Evolutionary conservation across 2,797 vertebrate genomes (phyloP).

Genomic region (Enoplosus armatus): DNA sequence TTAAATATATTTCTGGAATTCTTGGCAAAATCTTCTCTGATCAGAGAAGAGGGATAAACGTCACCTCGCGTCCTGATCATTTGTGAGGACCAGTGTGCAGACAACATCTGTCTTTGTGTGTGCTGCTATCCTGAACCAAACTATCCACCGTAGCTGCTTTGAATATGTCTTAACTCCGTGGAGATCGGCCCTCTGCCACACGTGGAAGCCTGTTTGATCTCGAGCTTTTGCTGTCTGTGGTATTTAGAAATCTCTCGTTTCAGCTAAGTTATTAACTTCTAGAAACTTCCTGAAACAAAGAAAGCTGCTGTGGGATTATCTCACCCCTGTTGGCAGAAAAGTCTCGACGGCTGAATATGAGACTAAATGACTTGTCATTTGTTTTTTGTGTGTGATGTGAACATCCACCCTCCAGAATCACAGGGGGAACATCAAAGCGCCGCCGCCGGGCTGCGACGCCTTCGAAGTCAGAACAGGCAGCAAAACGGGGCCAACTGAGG

Average conservation of each 20-base stretch:
- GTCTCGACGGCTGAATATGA: conserved; percentile 10
- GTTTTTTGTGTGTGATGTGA: conserved; percentile 35
- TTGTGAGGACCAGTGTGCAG: not conserved
- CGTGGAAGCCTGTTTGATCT: not conserved
- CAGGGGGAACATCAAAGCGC: conserved; percentile 44
- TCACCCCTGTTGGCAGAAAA: not conserved
- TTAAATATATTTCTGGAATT: too few species aligned
- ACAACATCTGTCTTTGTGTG: not conserved
- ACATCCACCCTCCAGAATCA: conserved; percentile 28
- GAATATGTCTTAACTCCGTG: not conserved
- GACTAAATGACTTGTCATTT: conserved; percentile 33
- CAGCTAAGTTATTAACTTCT: not conserved
- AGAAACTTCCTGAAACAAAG: conserved; percentile 9
- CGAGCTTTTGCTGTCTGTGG: not conserved
- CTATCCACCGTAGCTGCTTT: not conserved
- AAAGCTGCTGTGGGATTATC: conserved; percentile 25
- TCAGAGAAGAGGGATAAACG: not conserved
- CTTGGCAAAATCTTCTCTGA: not conserved
- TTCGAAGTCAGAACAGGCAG: conserved; percentile 10
- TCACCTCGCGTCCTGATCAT: not conserved
- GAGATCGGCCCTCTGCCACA: not conserved
- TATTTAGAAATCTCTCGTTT: not conserved
- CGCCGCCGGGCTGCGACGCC: conserved; percentile 10
- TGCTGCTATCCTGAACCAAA: not conserved
- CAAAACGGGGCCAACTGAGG: conserved; percentile 14